Evolutionary conservation across 2,113 vertebrate genomes (phyloP).

Genomic region (Leucoraja erinaceus): DNA sequence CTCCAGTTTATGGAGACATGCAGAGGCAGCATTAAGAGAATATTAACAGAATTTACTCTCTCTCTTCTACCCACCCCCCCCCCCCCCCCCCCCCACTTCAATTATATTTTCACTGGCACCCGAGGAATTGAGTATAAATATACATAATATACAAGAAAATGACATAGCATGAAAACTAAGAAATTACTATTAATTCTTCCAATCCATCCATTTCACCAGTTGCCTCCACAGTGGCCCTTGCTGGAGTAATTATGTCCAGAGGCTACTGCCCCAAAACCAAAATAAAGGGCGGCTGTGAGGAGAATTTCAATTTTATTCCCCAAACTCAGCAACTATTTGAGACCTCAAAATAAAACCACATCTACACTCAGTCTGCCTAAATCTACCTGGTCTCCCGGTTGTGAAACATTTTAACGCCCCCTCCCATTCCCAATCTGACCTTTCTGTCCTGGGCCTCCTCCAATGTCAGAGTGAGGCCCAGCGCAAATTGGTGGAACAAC

Average conservation of each 20-base stretch:
- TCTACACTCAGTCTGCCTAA: no score
- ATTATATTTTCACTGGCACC: neutral
- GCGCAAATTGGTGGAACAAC: no score
- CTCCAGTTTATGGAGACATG: neutral
- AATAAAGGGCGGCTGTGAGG: neutral
- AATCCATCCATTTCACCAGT: neutral
- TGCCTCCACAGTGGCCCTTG: neutral
- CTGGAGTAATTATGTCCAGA: slow-evolving; percentile 3
- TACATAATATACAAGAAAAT: neutral
- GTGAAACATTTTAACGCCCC: no score
- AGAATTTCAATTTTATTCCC: neutral
- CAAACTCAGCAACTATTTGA: neutral
- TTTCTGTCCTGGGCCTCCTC: no score
- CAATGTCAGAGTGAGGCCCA: no score
- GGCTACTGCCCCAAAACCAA: neutral
- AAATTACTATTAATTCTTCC: neutral
- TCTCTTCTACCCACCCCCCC: no score
- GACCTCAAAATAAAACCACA: neutral
- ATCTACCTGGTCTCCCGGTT: no score
- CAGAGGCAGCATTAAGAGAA: slow-evolving; percentile 1
- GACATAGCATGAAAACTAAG: neutral
- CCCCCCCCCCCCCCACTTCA: neutral
- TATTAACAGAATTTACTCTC: neutral
- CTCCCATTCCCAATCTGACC: no score
- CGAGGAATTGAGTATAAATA: neutral